Conservation (phyloP, 2,888 invertebrate genomes). For the Anodontia alba region DNA sequence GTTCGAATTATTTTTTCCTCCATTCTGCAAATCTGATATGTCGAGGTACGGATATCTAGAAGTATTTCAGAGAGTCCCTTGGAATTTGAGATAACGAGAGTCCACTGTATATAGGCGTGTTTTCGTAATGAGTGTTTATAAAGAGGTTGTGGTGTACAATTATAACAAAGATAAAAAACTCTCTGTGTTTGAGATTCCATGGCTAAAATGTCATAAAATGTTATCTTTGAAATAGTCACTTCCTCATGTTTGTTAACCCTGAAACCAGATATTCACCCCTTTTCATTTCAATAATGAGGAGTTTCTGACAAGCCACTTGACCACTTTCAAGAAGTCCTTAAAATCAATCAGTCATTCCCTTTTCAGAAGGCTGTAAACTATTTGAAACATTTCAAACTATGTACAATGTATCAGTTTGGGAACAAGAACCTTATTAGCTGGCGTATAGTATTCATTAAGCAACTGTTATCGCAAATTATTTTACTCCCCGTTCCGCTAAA, state of each 20-base stretch:
- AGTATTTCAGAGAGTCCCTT: too few relatives aligned
- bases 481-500: neutral
- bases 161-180: too few relatives aligned
- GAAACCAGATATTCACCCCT: neutral
- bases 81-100: too few relatives aligned
- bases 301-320: neutral
- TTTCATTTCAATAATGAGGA: neutral
- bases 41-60: too few relatives aligned
- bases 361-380: neutral
- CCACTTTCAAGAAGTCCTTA: neutral
- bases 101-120: too few relatives aligned
- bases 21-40: too few relatives aligned
- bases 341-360: too few relatives aligned
- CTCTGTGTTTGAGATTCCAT: too few relatives aligned
- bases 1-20: too few relatives aligned
- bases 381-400: conserved; percentile 1
- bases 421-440: neutral
- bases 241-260: neutral
- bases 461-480: neutral
- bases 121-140: too few relatives aligned
- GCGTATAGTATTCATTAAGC: neutral
- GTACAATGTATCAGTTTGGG: conserved; percentile 1
- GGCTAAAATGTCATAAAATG: too few relatives aligned
- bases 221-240: neutral
- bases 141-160: too few relatives aligned